Percentiles rank a stretch among this genome's conserved stretches.
phyloP scores from a whole-genome alignment of 2,888 invertebrate genomes.

The Alloscopus bannaensis region DNA sequence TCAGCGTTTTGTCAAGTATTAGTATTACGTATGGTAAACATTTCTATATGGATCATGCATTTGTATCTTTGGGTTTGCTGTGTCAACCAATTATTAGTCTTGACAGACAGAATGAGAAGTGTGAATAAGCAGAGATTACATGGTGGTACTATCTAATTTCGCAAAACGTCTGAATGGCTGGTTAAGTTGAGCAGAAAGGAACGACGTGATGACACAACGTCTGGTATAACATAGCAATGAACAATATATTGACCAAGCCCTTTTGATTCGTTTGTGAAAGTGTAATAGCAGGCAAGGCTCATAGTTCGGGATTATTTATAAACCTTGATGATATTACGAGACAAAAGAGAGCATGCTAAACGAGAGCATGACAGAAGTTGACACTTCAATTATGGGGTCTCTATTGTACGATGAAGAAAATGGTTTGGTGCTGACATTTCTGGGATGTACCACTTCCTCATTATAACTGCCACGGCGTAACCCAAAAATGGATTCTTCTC shows the following conservation, averaged over 20 bases:
- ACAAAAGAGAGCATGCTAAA: slow-evolving; percentile 31
- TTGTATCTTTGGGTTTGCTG: no score
- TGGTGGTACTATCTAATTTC: no score
- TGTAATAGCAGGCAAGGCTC: not conserved
- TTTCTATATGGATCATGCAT: no score
- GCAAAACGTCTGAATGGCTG: no score
- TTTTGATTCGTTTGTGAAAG: slow-evolving; percentile 4
- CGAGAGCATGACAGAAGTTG: slow-evolving; percentile 51
- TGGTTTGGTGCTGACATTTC: slow-evolving; percentile 55
- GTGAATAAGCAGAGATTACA: no score
- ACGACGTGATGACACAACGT: no score
- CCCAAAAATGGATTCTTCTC: slow-evolving; percentile 34
- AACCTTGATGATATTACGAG: not conserved
- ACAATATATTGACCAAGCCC: not conserved
- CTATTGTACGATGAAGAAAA: slow-evolving; percentile 30
- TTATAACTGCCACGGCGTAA: slow-evolving; percentile 39
- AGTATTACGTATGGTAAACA: no score
- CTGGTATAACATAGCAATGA: not conserved
- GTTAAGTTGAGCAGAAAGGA: slow-evolving; percentile 6
- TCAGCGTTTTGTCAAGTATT: no score
- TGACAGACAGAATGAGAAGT: no score
- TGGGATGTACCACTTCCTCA: slow-evolving; percentile 58
- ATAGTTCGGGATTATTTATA: not conserved
- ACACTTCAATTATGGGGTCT: slow-evolving; percentile 50
- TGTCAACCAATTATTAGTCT: no score